These are phyloP conservation scores for Onychostruthus taczanowskii DNA, from an alignment of 2,113 vertebrate genomes.

Conservation along the genomic window DNA sequence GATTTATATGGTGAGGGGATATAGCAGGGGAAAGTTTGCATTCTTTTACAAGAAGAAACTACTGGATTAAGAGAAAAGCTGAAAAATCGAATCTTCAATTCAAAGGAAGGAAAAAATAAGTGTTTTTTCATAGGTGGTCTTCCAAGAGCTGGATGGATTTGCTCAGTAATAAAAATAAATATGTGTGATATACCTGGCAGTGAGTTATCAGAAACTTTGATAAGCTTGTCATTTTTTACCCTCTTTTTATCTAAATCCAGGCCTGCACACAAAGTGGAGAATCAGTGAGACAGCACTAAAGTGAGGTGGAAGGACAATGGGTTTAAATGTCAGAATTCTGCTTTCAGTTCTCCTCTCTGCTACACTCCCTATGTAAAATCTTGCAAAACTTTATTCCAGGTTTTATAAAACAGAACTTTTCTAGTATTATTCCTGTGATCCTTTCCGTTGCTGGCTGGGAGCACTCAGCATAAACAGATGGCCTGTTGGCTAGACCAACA, in stretches of 20 bases:
- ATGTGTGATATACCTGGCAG: background rate
- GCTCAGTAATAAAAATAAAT: background rate
- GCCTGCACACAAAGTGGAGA: background rate
- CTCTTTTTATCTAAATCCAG: background rate
- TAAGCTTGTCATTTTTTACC: background rate
- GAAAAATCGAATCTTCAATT: background rate
- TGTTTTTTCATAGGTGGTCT: background rate
- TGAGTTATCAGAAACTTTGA: background rate
- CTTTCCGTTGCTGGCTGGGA: background rate
- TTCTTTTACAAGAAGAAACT: background rate
- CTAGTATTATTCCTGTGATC: background rate
- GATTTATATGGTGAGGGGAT: background rate
- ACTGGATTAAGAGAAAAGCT: background rate
- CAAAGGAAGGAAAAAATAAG: background rate
- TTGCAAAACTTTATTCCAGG: background rate
- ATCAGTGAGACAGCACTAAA: background rate
- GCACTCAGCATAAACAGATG: background rate
- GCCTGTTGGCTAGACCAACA: background rate
- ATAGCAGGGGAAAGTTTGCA: background rate
- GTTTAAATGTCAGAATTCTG: background rate
- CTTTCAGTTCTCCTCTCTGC: background rate
- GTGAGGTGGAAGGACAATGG: rapidly evolving
- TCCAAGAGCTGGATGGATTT: background rate
- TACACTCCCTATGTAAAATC: background rate
- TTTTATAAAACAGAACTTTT: background rate